Evolutionary conservation across 1,140 invertebrate species (phyloP).

Genomic region (Neuroterus valhalla): DNA sequence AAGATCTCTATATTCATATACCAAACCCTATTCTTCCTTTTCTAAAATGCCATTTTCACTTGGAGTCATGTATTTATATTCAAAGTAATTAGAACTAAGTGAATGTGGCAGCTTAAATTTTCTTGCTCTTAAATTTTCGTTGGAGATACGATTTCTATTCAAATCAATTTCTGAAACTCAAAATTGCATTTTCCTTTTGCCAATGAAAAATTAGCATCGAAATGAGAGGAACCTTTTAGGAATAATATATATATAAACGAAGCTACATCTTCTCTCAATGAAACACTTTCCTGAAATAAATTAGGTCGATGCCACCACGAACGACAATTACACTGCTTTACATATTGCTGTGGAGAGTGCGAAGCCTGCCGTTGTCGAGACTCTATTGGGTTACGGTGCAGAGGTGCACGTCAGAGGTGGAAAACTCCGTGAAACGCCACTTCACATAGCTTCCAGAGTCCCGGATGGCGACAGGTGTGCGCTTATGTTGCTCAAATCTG

Average conservation of each 20-base stretch:
- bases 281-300: neutral
- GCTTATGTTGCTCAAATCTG: slow-evolving; percentile 97
- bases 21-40: too few relatives aligned
- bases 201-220: too few relatives aligned
- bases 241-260: slow-evolving; percentile 1
- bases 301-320: slow-evolving; percentile 70
- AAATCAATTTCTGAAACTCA: too few relatives aligned
- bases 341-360: slow-evolving; percentile 98
- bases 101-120: too few relatives aligned
- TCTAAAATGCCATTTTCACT: too few relatives aligned
- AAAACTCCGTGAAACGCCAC: slow-evolving; percentile 90
- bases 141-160: too few relatives aligned
- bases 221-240: too few relatives aligned
- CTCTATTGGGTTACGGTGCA: slow-evolving; percentile 95
- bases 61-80: too few relatives aligned
- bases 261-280: slow-evolving; percentile 40
- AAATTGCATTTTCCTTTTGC: too few relatives aligned
- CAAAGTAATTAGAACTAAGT: too few relatives aligned
- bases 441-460: slow-evolving; percentile 96
- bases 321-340: slow-evolving; percentile 99
- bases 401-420: slow-evolving; percentile 96
- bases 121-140: too few relatives aligned
- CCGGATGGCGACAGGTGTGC: slow-evolving; percentile 96
- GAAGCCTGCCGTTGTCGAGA: slow-evolving; percentile 97
- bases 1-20: too few relatives aligned